These are phyloP conservation scores for Amia ocellicauda DNA, from an alignment of 2,113 vertebrate species.

Conservation along the genomic window DNA sequence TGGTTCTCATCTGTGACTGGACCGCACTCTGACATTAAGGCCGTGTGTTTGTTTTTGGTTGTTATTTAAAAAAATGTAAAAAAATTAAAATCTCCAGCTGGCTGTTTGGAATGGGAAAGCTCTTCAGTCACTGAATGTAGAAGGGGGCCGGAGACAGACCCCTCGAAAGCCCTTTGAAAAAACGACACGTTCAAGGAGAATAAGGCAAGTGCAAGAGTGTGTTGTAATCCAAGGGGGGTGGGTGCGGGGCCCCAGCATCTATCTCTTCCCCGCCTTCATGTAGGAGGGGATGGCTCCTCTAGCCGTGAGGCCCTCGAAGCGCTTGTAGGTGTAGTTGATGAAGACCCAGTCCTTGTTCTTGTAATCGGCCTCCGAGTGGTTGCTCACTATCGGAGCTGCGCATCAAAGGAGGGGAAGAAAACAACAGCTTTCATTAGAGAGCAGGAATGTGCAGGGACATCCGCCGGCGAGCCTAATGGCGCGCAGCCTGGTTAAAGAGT, in stretches of 20 bases:
- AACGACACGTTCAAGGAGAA: neutral
- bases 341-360: conserved; percentile 99
- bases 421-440: too few species aligned
- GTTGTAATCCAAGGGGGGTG: neutral
- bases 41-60: too few species aligned
- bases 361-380: conserved; percentile 87
- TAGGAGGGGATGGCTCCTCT: conserved; percentile 94
- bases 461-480: too few species aligned
- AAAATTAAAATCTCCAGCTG: too few species aligned
- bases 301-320: conserved; percentile 93
- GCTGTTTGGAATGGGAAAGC: too few species aligned
- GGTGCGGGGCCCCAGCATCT: conserved; percentile 26
- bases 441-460: too few species aligned
- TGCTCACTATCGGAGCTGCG: conserved; percentile 58
- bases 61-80: too few species aligned
- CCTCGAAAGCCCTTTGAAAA: neutral
- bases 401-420: conserved; percentile 21
- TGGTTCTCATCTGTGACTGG: too few species aligned
- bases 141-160: neutral
- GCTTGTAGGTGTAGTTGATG: conserved; percentile 98
- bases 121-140: too few species aligned
- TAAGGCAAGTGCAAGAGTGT: neutral
- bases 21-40: too few species aligned
- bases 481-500: too few species aligned
- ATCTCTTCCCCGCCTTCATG: conserved; percentile 90